A percentile compares a stretch with the other conserved stretches of the same genome.
Conservation (phyloP, 2,113 vertebrate genomes). For the Rana temporaria region DNA sequence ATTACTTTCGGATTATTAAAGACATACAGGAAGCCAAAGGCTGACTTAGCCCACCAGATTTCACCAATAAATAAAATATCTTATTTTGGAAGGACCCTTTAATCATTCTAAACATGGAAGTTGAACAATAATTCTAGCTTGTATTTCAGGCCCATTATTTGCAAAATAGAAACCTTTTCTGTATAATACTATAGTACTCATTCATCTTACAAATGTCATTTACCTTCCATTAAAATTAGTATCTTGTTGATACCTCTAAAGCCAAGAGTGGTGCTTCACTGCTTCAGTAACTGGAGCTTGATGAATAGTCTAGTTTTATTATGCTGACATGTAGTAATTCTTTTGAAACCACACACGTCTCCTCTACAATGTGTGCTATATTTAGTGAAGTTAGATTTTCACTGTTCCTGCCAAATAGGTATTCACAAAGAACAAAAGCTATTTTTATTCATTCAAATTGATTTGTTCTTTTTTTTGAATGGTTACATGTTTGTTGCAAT, state of each 20-base stretch:
- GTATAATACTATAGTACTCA: neutral
- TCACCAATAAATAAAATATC: no score
- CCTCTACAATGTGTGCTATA: conserved; percentile 1
- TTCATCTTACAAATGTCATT: conserved; percentile 5
- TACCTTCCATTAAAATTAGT: conserved; percentile 11
- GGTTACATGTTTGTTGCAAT: conserved; percentile 21
- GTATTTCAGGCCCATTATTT: neutral
- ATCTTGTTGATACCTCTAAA: neutral
- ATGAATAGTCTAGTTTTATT: conserved; percentile 19
- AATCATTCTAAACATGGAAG: no score
- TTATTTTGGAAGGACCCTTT: no score
- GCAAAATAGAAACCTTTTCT: neutral
- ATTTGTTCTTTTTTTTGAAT: conserved; percentile 41
- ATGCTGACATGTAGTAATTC: conserved; percentile 17
- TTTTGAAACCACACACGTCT: neutral
- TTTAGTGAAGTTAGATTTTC: conserved; percentile 19
- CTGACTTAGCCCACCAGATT: no score
- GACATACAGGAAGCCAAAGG: no score
- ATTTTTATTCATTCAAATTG: conserved; percentile 38
- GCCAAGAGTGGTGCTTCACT: neutral
- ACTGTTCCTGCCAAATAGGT: conserved; percentile 9
- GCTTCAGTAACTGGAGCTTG: conserved; percentile 19
- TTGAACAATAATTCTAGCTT: no score
- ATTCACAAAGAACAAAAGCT: conserved; percentile 14
- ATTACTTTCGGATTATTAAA: no score